Evolutionary conservation across 2,113 vertebrate genomes (phyloP).

Genomic region (Balaeniceps rex): DNA sequence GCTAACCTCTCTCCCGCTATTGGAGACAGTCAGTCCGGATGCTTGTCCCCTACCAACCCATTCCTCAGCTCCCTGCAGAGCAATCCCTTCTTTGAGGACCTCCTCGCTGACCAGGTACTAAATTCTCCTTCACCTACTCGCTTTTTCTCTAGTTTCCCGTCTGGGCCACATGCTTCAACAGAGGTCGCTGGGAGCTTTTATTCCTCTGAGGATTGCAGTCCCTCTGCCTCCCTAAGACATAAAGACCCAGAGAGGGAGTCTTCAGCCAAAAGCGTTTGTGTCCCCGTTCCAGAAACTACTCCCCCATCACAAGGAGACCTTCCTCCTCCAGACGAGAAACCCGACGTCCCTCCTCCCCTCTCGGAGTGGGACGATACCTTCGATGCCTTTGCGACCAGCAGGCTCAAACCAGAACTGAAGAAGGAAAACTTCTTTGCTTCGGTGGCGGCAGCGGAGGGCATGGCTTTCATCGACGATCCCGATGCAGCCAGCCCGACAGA

Average conservation of each 20-base stretch:
- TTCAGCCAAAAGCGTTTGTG: not conserved
- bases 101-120: constrained; percentile 77
- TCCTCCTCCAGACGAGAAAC: not conserved
- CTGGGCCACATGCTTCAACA: constrained; percentile 70
- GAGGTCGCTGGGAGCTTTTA: constrained; percentile 62
- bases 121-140: constrained; percentile 84
- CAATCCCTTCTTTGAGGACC: constrained; percentile 88
- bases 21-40: constrained; percentile 62
- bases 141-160: constrained; percentile 86
- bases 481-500: not conserved
- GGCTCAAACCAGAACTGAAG: constrained; percentile 72
- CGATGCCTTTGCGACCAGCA: constrained; percentile 81
- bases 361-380: constrained; percentile 85
- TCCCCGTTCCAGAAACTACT: constrained; percentile 68
- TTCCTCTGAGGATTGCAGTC: constrained; percentile 45
- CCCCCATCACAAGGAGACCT: constrained; percentile 48
- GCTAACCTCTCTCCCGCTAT: constrained; percentile 67
- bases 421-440: constrained; percentile 7
- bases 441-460: constrained; percentile 24
- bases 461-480: not conserved
- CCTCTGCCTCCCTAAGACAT: constrained; percentile 38
- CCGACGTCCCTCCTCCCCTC: constrained; percentile 29
- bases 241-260: constrained; percentile 59
- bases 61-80: constrained; percentile 85
- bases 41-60: constrained; percentile 81